Conservation (phyloP, 2,797 vertebrate genomes). For the Odontamblyopus rebecca region DNA sequence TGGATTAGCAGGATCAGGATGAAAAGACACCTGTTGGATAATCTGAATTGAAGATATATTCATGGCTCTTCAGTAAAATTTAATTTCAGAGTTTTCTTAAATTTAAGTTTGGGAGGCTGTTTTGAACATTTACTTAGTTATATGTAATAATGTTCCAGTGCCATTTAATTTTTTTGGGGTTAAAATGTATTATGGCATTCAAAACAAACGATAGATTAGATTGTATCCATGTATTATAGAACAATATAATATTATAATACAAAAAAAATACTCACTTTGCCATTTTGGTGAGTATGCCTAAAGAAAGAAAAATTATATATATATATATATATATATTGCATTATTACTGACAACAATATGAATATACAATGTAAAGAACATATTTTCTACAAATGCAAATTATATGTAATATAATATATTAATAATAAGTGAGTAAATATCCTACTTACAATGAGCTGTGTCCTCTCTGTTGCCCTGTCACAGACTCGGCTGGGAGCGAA, state of each 20-base stretch:
- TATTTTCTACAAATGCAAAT: not conserved
- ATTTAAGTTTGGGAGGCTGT: not conserved
- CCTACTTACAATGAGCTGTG: slow-evolving; percentile 49
- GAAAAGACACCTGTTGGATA: slow-evolving; percentile 35
- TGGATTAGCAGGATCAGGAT: slow-evolving; percentile 36
- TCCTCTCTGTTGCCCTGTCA: slow-evolving; percentile 36
- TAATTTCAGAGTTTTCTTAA: not conserved
- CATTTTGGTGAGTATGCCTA: slow-evolving; percentile 66
- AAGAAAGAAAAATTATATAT: slow-evolving; percentile 25
- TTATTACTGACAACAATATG: not conserved
- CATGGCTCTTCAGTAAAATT: not conserved
- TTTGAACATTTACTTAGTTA: not conserved
- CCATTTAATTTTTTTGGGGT: not conserved
- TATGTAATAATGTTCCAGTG: not conserved
- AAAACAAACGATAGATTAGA: not conserved
- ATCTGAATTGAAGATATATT: slow-evolving; percentile 19
- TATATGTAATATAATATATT: not conserved
- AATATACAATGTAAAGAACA: not conserved
- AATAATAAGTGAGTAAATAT: not conserved
- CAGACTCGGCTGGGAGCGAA: slow-evolving; percentile 30
- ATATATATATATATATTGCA: too few species aligned
- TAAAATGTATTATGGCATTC: not conserved
- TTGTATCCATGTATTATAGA: not conserved
- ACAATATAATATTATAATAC: not conserved
- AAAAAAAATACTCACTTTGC: slow-evolving; percentile 69